Evolutionary conservation across 1,140 invertebrate genomes (phyloP).

Genomic region (Meloidogyne hapla): DNA sequence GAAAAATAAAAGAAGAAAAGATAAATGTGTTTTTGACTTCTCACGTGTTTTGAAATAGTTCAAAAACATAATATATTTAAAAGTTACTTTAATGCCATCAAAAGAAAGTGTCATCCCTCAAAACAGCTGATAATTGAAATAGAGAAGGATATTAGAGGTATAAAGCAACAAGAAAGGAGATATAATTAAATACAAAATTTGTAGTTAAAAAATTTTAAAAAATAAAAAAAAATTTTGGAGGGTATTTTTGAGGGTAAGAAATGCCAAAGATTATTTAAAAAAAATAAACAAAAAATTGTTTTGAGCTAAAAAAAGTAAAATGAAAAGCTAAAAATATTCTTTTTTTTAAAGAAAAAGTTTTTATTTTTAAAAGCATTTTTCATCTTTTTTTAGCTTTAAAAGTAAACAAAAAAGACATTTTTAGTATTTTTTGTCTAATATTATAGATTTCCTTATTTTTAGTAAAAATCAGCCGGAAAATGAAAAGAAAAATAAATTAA

Average conservation of each 20-base stretch:
- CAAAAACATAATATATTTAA: background rate
- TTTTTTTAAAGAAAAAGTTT: background rate
- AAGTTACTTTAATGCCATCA: background rate
- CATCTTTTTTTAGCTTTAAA: no score
- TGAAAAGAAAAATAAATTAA: background rate
- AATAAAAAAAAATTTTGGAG: no score
- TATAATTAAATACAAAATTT: no score
- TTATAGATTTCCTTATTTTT: background rate
- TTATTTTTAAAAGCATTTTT: background rate
- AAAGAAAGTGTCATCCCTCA: background rate
- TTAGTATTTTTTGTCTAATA: no score
- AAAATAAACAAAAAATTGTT: background rate
- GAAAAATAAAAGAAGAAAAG: no score
- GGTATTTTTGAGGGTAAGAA: no score
- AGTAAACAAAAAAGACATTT: background rate
- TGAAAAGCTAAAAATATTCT: background rate
- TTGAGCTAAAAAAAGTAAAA: background rate
- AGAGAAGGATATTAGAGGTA: no score
- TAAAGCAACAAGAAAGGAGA: no score
- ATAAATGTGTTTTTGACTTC: background rate
- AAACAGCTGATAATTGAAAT: no score
- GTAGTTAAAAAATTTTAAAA: no score
- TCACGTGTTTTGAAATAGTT: background rate
- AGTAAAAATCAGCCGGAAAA: background rate
- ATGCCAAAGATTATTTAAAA: no score